phyloP scores from a whole-genome alignment of 2,797 vertebrate species.

The Microctenopoma steveboyesi region DNA sequence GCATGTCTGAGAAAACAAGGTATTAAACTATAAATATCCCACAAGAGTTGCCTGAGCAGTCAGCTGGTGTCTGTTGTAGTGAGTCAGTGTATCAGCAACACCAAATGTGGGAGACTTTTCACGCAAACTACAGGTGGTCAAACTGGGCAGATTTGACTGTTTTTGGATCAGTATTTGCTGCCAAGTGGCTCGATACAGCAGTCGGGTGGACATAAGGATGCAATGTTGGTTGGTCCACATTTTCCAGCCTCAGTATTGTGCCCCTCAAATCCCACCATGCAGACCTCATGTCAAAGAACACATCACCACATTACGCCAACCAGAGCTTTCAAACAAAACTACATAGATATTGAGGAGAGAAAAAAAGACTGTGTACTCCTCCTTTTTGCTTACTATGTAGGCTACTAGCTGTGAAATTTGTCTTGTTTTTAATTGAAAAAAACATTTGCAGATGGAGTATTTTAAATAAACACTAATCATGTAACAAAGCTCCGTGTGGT shows the following conservation, averaged over 20 bases:
- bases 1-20: conserved; percentile 25
- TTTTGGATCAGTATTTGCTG: conserved; percentile 17
- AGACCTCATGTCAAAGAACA: conserved; percentile 19
- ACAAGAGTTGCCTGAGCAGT: conserved; percentile 11
- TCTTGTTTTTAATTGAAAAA: conserved; percentile 90
- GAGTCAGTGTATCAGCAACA: conserved; percentile 24
- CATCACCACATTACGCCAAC: background rate
- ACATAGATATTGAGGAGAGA: conserved; percentile 60
- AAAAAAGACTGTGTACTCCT: conserved; percentile 41
- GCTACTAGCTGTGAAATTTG: conserved; percentile 93
- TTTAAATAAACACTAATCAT: conserved; percentile 95
- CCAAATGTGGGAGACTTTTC: conserved; percentile 12
- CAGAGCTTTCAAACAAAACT: conserved; percentile 52
- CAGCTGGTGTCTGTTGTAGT: conserved; percentile 5
- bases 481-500: conserved; percentile 64
- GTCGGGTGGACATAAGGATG: background rate
- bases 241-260: conserved; percentile 35
- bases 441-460: conserved; percentile 91
- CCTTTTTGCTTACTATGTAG: conserved; percentile 96
- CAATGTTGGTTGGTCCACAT: conserved; percentile 1
- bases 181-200: background rate
- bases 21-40: conserved; percentile 25
- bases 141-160: background rate
- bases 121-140: conserved; percentile 7
- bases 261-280: conserved; percentile 15